Evolutionary conservation across 2,888 invertebrate species (phyloP).

Genomic region (Trichacis sp.): DNA sequence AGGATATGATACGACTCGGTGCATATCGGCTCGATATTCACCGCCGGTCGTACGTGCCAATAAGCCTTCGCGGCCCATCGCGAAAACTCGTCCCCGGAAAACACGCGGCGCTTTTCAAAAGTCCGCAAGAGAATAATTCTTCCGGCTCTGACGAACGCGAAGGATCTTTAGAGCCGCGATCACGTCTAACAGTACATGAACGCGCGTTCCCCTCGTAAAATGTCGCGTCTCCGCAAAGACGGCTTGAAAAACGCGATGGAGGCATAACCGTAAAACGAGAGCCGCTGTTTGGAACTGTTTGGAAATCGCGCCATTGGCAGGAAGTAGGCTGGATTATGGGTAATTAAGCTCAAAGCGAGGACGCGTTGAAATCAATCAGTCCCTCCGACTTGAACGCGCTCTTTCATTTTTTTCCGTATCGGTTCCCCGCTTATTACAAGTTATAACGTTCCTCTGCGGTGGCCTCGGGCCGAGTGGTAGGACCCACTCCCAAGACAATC

Average conservation of each 20-base stretch:
- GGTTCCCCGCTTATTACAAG: slow-evolving; percentile 62
- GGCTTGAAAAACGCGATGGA: slow-evolving; percentile 26
- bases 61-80: slow-evolving; percentile 17
- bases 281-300: slow-evolving; percentile 47
- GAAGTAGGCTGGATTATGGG: slow-evolving; percentile 60
- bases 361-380: slow-evolving; percentile 61
- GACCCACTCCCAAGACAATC: slow-evolving; percentile 13
- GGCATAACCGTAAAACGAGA: slow-evolving; percentile 51
- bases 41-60: slow-evolving; percentile 35
- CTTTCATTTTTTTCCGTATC: slow-evolving; percentile 35
- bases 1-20: slow-evolving; percentile 64
- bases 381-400: slow-evolving; percentile 33
- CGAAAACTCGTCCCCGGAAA: background rate
- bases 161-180: background rate
- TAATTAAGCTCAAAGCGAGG: slow-evolving; percentile 48
- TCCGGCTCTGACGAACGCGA: too few relatives aligned
- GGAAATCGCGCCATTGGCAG: slow-evolving; percentile 53
- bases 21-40: slow-evolving; percentile 54
- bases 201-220: slow-evolving; percentile 40
- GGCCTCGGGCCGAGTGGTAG: slow-evolving; percentile 33
- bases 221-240: slow-evolving; percentile 22
- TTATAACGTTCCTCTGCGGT: slow-evolving; percentile 57
- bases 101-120: background rate
- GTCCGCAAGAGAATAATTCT: too few relatives aligned
- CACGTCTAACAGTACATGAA: slow-evolving; percentile 8